Conservation (phyloP, 2,113 vertebrate genomes). For the Heterotis niloticus region DNA sequence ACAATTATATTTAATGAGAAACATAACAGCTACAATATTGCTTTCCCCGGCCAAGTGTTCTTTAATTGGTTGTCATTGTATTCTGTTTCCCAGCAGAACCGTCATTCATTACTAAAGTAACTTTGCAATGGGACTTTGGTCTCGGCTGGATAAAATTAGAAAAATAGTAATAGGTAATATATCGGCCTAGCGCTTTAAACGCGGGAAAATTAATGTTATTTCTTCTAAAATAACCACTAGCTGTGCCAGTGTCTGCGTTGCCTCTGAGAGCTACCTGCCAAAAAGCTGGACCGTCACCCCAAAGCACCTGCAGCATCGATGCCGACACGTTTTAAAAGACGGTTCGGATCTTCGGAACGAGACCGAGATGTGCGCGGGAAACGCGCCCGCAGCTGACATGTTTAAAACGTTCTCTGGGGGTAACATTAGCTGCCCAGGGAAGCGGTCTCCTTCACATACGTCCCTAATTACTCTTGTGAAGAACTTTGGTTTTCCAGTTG, state of each 20-base stretch:
- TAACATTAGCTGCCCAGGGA: too few relatives aligned
- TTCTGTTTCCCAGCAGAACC: background rate
- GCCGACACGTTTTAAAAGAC: background rate
- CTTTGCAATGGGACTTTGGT: background rate
- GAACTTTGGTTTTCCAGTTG: too few relatives aligned
- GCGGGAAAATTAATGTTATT: background rate
- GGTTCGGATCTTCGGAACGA: too few relatives aligned
- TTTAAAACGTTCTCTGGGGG: too few relatives aligned
- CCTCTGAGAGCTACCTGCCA: background rate
- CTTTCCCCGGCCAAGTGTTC: background rate
- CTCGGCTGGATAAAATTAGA: background rate
- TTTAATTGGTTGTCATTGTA: background rate
- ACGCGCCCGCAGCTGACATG: too few relatives aligned
- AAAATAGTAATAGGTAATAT: conserved; percentile 17
- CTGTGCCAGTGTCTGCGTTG: background rate
- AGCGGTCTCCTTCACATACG: too few relatives aligned
- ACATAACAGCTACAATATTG: too few relatives aligned
- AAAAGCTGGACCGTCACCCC: too few relatives aligned
- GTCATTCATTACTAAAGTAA: background rate
- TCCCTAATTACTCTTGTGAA: too few relatives aligned
- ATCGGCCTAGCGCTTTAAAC: background rate
- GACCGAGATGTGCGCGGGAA: too few relatives aligned
- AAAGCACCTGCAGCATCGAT: background rate
- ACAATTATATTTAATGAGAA: background rate
- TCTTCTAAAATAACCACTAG: background rate